These are phyloP conservation scores for Synodontis membranacea DNA, from an alignment of 2,113 vertebrate species.

Conservation along the genomic window DNA sequence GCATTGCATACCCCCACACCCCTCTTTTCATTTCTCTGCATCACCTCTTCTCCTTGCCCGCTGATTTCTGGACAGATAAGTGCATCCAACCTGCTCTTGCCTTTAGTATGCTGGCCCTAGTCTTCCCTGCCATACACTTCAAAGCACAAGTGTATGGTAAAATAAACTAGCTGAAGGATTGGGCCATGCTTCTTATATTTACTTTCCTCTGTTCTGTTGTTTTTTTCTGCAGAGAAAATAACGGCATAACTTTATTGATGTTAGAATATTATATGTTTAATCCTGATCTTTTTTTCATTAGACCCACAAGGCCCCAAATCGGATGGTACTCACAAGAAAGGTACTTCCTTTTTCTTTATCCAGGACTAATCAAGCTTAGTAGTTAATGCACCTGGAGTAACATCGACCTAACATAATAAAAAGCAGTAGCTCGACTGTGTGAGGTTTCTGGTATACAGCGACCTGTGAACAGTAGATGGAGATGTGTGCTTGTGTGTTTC, in stretches of 20 bases:
- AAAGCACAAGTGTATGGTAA: conserved; percentile 70
- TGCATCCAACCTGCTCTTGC: conserved; percentile 76
- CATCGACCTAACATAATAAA: conserved; percentile 13
- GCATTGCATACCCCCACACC: conserved; percentile 69
- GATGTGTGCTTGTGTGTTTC: conserved; percentile 35
- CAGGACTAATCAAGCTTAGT: conserved; percentile 51
- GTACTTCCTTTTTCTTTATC: conserved; percentile 74
- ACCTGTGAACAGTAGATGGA: not conserved
- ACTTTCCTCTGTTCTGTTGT: conserved; percentile 62
- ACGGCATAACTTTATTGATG: conserved; percentile 68
- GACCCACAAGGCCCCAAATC: conserved; percentile 82
- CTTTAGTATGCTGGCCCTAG: conserved; percentile 68
- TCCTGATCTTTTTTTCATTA: conserved; percentile 82
- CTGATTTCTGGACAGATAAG: conserved; percentile 64
- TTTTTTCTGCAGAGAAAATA: conserved; percentile 72
- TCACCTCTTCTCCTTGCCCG: conserved; percentile 69
- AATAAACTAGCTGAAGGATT: conserved; percentile 61
- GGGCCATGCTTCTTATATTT: conserved; percentile 72
- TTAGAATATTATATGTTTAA: conserved; percentile 79
- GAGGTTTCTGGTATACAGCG: conserved; percentile 24
- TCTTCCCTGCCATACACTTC: conserved; percentile 70
- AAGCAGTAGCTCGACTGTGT: conserved; percentile 25
- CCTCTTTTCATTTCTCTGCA: conserved; percentile 65
- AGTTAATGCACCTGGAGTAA: conserved; percentile 40
- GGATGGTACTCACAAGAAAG: conserved; percentile 83